Evolutionary conservation across 2,888 invertebrate species (phyloP).

Genomic region (Rhamnusium bicolor): DNA sequence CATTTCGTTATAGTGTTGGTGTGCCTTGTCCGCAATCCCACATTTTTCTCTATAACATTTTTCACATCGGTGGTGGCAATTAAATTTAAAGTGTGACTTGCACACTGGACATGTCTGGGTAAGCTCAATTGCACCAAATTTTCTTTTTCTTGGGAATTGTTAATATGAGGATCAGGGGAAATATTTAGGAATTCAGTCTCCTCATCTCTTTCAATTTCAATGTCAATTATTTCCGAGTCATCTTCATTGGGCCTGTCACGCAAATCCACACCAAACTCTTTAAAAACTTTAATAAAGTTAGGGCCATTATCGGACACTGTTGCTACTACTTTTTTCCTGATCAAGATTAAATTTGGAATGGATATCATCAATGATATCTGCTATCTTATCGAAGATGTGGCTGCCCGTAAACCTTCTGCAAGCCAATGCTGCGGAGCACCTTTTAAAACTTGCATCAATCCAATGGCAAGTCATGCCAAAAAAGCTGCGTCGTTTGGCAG

Average conservation of each 20-base stretch:
- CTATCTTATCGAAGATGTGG: not conserved
- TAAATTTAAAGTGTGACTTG: slow-evolving; percentile 3
- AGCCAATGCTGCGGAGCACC: not conserved
- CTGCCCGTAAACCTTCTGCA: not conserved
- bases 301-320: slow-evolving; percentile 28
- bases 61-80: slow-evolving; percentile 42
- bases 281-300: slow-evolving; percentile 34
- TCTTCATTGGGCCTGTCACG: not conserved
- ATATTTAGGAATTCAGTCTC: not conserved
- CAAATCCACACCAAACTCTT: not conserved
- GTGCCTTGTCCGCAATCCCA: slow-evolving; percentile 37
- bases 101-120: not conserved
- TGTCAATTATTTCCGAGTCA: too few relatives aligned
- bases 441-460: not conserved
- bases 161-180: slow-evolving; percentile 3
- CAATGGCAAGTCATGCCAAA: slow-evolving; percentile 12
- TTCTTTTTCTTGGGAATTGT: not conserved
- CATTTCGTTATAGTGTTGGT: slow-evolving; percentile 43
- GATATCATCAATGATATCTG: not conserved
- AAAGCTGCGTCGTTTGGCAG: slow-evolving; percentile 7
- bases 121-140: not conserved
- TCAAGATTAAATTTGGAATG: not conserved
- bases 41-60: slow-evolving; percentile 39
- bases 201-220: not conserved
- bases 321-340: slow-evolving; percentile 1